Base-by-base conservation (phyloP, 2,797 vertebrate genomes). In the Bovichtus variegatus region DNA sequence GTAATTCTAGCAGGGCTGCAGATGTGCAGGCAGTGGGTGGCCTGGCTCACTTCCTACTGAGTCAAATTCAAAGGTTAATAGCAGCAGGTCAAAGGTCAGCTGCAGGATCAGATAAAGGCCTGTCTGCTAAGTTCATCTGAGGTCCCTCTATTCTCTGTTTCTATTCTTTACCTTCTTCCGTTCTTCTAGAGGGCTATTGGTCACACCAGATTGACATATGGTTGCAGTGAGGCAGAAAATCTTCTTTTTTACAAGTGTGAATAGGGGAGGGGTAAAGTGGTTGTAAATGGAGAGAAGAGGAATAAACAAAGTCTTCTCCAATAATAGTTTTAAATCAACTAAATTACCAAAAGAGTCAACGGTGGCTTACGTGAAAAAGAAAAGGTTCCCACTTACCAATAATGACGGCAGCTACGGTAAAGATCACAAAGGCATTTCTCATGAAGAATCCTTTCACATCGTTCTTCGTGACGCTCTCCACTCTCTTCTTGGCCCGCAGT, bases 341-440 rank as follows among this genome's bases (percentile, higher is more conserved):
- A 13, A 73, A 61, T 40, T 21, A 44, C 38, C 5, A 12, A 44
- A 1, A 40, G 23, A 74, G 5, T 29, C n/a, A 55, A 46, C 13
- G 58, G 25, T 13, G 18, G 69, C 23, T 23, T 6, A 15, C 2
- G 7, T 10, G 9, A 54, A 19, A 25, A 29, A 19, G 8, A 50
- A 41, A 41, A 34, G 1, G 15, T 38, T 43, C 58, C 58, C 82
- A 95, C 98, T 97, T 80, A 99, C 98, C 98, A 49, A 97, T 86
- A 84, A 99, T 92, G 71, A 99, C 98, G 12, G 96, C 98, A 4
- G 92, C 81, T 16, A 99, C 27, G 0, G 98, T 99, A 76, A 99
- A 94, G 70, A 99, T 94, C 80, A 99, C 97, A 89, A 99, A 99
- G 64, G 96, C 96, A 85, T 99, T 99, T 91, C 93, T 94, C 55